Percentiles rank a stretch among this genome's conserved stretches.
phyloP scores from a whole-genome alignment of 2,797 vertebrate species.

The Ispidina picta region DNA sequence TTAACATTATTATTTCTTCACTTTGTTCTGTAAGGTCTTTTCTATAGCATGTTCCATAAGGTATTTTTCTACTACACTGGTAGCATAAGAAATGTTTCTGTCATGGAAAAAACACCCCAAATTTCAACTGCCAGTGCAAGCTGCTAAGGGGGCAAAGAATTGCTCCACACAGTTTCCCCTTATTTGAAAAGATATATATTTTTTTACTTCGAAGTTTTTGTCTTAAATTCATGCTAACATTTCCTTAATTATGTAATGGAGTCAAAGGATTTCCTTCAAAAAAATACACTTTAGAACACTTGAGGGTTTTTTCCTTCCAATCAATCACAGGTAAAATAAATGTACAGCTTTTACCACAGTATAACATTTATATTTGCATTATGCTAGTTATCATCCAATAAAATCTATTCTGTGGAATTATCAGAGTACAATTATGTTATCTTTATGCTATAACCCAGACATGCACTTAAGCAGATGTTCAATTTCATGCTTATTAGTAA shows the following conservation, averaged over 20 bases:
- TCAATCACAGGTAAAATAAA: background rate
- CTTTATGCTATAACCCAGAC: constrained; percentile 45
- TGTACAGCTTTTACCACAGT: background rate
- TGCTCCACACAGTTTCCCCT: background rate
- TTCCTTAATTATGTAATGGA: background rate
- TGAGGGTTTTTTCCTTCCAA: background rate
- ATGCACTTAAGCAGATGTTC: constrained; percentile 57
- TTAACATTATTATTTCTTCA: background rate
- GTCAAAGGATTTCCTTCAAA: background rate
- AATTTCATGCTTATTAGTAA: constrained; percentile 46
- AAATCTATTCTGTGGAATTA: constrained; percentile 31
- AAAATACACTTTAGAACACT: background rate
- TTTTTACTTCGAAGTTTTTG: background rate
- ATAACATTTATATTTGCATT: constrained; percentile 36
- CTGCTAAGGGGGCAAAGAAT: background rate
- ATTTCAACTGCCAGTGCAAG: background rate
- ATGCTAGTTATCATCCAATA: background rate
- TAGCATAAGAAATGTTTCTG: background rate
- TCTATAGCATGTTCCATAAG: background rate
- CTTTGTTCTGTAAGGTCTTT: background rate
- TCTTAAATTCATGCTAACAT: background rate
- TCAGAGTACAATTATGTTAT: constrained; percentile 42
- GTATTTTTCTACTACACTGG: background rate
- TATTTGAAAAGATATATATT: background rate
- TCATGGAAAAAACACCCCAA: background rate